Base-by-base conservation (phyloP, 1,140 invertebrate species). In the Holotrichia oblita region DNA sequence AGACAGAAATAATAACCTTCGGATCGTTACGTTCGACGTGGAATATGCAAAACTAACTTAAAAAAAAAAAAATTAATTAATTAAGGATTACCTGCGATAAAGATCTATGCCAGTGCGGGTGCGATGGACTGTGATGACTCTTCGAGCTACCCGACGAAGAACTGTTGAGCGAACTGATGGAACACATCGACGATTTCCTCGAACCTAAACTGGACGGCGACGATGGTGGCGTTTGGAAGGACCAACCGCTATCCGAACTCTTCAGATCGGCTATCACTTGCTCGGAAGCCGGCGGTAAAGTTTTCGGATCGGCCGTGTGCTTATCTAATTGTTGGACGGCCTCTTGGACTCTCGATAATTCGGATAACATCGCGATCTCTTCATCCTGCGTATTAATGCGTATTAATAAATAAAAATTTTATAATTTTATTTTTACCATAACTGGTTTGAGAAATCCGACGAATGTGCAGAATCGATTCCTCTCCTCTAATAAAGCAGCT, bases 181-280 rank as follows among this genome's bases (percentile, higher is more conserved):
- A 97, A 87, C 96, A 98, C 89, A 98, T 95, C 80, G 95, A 97
- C 75, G 96, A 98, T 88, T 98, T 98, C 82, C 97, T 91, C 40
- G 96, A 97, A 77, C 94, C 94, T 34, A 80, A 90, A 91, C 81
- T 92, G 84, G 84, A 93, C 86, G 88, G 93, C 88, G 84, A 92
- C 87, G 83, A 93, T 86, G 90, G 92, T 76, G 91, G 93, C 80
- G 89, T 94, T 90, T 92, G 90, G 88, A 95, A 89, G 61, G 92
- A 90, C 90, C 91, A 91, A 85, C 87, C 89, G 84, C 89, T 88
- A 77, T 91, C 90, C 42, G 88, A 89, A 76, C 91, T 88, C 83
- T 87, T 84, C 55, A 85, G 79, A 81, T 85, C 84, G 24, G 84
- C 84, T 64, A 87, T 87, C 82, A 95, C 93, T 90, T 97, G 95